Conservation (phyloP, 2,113 vertebrate species). For the Acrocephalus arundinaceus region DNA sequence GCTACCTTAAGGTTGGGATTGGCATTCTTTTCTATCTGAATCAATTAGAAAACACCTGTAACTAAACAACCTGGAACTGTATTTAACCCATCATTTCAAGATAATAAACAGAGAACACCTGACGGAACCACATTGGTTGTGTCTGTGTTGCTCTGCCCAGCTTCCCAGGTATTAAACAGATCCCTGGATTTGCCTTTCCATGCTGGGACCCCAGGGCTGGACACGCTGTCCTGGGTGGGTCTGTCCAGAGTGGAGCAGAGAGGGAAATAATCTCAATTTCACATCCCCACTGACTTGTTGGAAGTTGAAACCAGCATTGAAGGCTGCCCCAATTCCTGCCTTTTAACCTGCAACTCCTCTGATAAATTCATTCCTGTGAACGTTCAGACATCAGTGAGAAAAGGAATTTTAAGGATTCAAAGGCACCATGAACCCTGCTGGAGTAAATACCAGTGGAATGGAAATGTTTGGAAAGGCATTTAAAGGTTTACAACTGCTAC, state of each 20-base stretch:
- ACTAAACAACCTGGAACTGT: too few relatives aligned
- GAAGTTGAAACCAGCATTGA: neutral
- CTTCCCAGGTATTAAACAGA: too few relatives aligned
- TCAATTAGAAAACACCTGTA: too few relatives aligned
- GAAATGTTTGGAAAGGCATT: neutral
- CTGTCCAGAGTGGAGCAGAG: neutral
- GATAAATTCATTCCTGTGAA: neutral
- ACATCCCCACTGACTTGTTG: neutral
- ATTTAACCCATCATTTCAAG: too few relatives aligned
- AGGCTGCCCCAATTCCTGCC: neutral
- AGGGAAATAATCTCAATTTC: neutral
- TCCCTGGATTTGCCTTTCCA: neutral
- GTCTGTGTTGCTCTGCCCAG: too few relatives aligned
- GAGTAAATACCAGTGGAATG: neutral
- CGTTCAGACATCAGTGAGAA: rapidly evolving
- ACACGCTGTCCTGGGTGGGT: neutral
- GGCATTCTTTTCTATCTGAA: too few relatives aligned
- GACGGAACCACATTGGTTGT: too few relatives aligned
- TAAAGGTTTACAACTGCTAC: neutral
- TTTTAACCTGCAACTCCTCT: neutral
- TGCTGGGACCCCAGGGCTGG: neutral
- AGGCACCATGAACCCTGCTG: neutral
- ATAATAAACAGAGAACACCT: too few relatives aligned
- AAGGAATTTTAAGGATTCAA: neutral
- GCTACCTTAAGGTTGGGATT: too few relatives aligned